These are phyloP conservation scores for Magallana gigas DNA, from an alignment of 1,140 invertebrate genomes.

Conservation along the genomic window DNA sequence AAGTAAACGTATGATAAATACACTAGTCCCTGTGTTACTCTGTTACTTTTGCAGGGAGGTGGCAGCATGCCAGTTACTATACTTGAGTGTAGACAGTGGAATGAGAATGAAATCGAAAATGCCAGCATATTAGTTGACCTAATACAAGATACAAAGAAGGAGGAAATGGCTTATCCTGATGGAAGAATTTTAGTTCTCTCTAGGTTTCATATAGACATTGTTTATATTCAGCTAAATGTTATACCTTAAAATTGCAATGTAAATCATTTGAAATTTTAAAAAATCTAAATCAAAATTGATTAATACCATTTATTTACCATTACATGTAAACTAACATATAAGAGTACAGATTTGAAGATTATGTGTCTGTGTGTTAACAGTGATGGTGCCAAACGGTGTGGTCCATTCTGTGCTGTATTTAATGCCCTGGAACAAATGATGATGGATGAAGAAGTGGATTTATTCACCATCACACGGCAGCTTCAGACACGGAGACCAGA, in stretches of 20 bases:
- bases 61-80: background rate
- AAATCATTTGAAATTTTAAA: no score
- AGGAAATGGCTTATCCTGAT: background rate
- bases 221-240: no score
- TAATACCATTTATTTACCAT: no score
- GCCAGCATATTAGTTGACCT: background rate
- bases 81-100: background rate
- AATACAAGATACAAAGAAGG: background rate
- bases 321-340: no score
- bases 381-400: conserved; percentile 39
- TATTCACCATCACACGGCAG: conserved; percentile 30
- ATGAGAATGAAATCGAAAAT: background rate
- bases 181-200: background rate
- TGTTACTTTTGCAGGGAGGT: background rate
- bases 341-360: no score
- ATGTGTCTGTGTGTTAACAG: background rate
- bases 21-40: no score
- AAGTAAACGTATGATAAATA: no score
- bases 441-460: conserved; percentile 35
- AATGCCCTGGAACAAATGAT: conserved; percentile 38
- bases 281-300: no score
- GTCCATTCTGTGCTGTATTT: conserved; percentile 40
- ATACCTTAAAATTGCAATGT: no score
- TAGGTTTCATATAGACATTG: background rate
- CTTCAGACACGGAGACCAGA: conserved; percentile 35